These are phyloP conservation scores for Drosophila sproati DNA, from an alignment of 1,140 invertebrate species.

Conservation along the genomic window DNA sequence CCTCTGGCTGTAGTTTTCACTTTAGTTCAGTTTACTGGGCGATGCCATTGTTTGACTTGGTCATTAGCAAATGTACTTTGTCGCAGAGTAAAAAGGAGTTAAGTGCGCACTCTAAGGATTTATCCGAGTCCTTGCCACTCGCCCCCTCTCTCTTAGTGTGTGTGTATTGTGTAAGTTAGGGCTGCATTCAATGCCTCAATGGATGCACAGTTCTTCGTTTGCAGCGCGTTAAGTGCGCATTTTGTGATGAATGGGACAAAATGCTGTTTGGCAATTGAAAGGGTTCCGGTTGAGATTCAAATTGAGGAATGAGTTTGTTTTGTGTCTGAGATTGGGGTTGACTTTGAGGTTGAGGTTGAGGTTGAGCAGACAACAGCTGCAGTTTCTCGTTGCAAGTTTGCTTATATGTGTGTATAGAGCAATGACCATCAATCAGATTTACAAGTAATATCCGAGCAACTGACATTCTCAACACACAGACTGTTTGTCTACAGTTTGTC, in stretches of 20 bases:
- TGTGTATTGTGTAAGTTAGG: constrained; percentile 13
- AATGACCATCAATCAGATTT: constrained; percentile 19
- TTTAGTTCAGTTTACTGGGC: constrained; percentile 54
- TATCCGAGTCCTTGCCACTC: constrained; percentile 49
- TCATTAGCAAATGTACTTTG: constrained; percentile 83
- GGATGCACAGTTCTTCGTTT: constrained; percentile 37
- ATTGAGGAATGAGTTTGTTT: background rate
- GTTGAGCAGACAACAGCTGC: constrained; percentile 4
- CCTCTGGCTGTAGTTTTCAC: constrained; percentile 42
- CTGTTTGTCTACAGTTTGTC: background rate
- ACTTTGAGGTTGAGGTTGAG: constrained; percentile 6
- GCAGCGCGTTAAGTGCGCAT: constrained; percentile 66
- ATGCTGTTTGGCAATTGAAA: constrained; percentile 57
- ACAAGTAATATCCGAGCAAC: constrained; percentile 12
- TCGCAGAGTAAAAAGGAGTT: constrained; percentile 81
- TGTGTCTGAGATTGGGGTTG: background rate
- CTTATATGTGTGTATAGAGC: background rate
- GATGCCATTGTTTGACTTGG: constrained; percentile 77
- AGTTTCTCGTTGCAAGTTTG: background rate
- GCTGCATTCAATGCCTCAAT: constrained; percentile 43
- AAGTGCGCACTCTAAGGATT: constrained; percentile 81
- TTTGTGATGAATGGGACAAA: constrained; percentile 60
- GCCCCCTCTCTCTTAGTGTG: background rate
- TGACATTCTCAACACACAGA: background rate
- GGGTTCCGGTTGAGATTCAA: constrained; percentile 7